These are phyloP conservation scores for Taurulus bubalis DNA, from an alignment of 2,113 vertebrate genomes.

Conservation along the genomic window DNA sequence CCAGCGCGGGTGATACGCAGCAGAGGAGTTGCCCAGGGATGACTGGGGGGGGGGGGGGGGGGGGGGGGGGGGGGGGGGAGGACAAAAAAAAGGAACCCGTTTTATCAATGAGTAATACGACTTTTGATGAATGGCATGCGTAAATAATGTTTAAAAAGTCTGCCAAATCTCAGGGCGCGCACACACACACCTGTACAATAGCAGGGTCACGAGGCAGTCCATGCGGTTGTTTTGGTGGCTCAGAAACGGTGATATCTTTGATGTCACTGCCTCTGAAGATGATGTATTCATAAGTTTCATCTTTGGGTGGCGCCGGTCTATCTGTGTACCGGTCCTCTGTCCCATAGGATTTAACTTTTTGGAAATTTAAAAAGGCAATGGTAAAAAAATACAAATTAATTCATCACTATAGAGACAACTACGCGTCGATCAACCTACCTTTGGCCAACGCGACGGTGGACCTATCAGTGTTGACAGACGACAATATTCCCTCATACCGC, in stretches of 20 bases:
- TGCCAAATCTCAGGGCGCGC: not conserved
- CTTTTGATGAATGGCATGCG: not conserved
- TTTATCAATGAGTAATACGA: not conserved
- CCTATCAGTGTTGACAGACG: conserved; percentile 94
- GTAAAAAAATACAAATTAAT: not conserved
- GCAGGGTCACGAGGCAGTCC: conserved; percentile 95
- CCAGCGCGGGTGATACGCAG: conserved; percentile 90
- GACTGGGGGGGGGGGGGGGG: too few species aligned
- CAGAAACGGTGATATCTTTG: conserved; percentile 98
- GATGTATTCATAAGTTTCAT: conserved; percentile 96
- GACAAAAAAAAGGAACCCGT: too few species aligned
- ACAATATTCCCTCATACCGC: conserved; percentile 93
- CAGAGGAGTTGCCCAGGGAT: conserved; percentile 89
- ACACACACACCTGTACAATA: conserved; percentile 90
- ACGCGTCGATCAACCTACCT: conserved; percentile 76
- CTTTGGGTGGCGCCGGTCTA: conserved; percentile 91
- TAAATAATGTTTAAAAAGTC: not conserved
- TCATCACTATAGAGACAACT: too few species aligned
- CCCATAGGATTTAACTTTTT: conserved; percentile 92
- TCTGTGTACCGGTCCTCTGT: conserved; percentile 95
- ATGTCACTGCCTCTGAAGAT: conserved; percentile 99
- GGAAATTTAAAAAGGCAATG: not conserved
- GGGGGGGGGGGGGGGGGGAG: too few species aligned
- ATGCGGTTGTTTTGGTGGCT: conserved; percentile 92
- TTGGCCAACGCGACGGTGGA: conserved; percentile 95